Percentiles rank a stretch among this genome's conserved stretches.
Evolutionary conservation across 2,113 vertebrate genomes (phyloP).

Genomic region (Gopherus evgoodei): DNA sequence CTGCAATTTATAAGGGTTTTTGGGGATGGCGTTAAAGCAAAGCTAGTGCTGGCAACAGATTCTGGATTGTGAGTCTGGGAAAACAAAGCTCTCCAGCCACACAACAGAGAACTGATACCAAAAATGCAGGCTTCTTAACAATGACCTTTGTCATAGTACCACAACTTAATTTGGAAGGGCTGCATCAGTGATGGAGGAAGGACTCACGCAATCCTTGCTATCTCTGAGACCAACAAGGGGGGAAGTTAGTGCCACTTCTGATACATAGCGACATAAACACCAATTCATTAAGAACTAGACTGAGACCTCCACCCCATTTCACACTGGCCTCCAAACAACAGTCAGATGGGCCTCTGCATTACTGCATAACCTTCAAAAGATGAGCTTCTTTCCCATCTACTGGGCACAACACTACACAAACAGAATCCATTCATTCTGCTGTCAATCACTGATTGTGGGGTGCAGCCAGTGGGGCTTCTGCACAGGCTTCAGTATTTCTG

Average conservation of each 20-base stretch:
- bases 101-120: too few relatives aligned
- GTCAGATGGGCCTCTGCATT: background rate
- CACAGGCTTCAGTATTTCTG: background rate
- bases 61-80: too few relatives aligned
- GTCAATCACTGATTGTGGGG: background rate
- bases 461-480: background rate
- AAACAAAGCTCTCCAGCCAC: too few relatives aligned
- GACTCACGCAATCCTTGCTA: background rate
- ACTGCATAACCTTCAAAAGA: background rate
- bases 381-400: background rate
- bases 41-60: too few relatives aligned
- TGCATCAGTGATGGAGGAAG: too few relatives aligned
- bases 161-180: too few relatives aligned
- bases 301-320: background rate
- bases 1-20: background rate
- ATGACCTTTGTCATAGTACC: too few relatives aligned
- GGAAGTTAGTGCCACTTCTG: background rate
- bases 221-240: background rate
- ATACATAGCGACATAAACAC: background rate
- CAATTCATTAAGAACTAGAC: background rate
- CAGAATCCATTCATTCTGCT: background rate
- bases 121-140: too few relatives aligned
- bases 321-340: background rate
- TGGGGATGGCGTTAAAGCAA: too few relatives aligned
- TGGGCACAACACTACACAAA: background rate